Conservation (phyloP, 2,113 vertebrate species). For the Apaloderma vittatum region DNA sequence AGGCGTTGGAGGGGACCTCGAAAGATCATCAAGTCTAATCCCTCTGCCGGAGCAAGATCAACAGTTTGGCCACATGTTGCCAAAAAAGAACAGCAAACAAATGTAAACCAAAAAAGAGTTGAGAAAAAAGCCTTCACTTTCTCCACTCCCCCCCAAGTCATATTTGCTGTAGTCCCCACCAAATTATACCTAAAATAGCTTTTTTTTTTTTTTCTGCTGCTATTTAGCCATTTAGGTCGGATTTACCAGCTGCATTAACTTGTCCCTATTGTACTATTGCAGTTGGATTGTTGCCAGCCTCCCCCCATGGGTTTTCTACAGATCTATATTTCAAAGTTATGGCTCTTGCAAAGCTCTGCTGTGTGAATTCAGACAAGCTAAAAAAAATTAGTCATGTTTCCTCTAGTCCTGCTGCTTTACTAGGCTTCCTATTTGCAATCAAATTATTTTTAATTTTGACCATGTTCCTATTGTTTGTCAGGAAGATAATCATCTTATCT, state of each 20-base stretch:
- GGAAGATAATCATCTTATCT: constrained; percentile 76
- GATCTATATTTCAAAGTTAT: constrained; percentile 67
- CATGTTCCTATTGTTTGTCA: constrained; percentile 65
- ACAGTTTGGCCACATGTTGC: background rate
- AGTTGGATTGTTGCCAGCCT: constrained; percentile 45
- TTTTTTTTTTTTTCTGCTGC: background rate
- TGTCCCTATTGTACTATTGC: constrained; percentile 52
- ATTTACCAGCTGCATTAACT: constrained; percentile 34
- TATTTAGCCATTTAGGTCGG: background rate
- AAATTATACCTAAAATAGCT: constrained; percentile 58
- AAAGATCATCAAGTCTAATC: too few relatives aligned
- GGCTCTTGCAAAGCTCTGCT: constrained; percentile 43
- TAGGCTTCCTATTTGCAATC: constrained; percentile 74
- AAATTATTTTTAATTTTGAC: constrained; percentile 77
- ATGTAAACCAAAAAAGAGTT: background rate
- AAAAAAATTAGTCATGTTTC: constrained; percentile 76
- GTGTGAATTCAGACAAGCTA: constrained; percentile 39
- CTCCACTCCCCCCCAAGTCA: background rate
- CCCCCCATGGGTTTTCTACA: constrained; percentile 49
- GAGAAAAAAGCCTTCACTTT: constrained; percentile 3
- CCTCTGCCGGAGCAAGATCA: too few relatives aligned
- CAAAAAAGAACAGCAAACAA: background rate
- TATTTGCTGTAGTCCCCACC: background rate
- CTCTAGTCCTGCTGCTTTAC: constrained; percentile 62
- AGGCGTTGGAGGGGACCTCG: too few relatives aligned